Base-by-base conservation (phyloP, 2,888 invertebrate genomes). In the Agrochola circellaris region DNA sequence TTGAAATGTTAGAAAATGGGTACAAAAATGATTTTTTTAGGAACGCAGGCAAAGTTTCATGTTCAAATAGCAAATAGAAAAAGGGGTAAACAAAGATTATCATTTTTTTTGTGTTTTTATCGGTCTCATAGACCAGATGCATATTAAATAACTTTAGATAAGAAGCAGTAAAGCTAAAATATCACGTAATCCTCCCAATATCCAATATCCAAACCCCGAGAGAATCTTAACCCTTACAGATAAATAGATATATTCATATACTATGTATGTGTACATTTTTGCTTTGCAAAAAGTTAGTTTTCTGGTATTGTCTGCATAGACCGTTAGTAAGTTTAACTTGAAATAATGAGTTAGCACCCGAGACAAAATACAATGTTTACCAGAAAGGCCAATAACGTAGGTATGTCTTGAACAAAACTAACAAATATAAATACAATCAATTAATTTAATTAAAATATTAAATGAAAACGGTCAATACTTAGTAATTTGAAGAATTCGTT, bases 121-220 rank as follows among this genome's bases (percentile, higher is more conserved):
- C 88, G 93, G 94, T 93, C 96, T 96, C 89, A 89, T 86, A 96
- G 96, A 95, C 95, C 94, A 82, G 84, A 88, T 90, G 91, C 87
- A 88, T 89, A 85, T 91, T 91, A 92, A 88, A 84, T 93, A 93
- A 90, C 89, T 90, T 94, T 91, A 93, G 91, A 88, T 91, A 92
- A 92, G 93, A 95, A 95, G 96, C 96, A 92, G 95, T 96, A 96
- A 96, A 96, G 96, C 96, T 96, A 94, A 95, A 94, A 95, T 96
- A 96, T 96, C 96, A 96, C 96, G 90, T 90, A 92, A 94, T 94
- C 92, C 95, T 94, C 95, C 51, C 51, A 51, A 51, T 51, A 51
- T 51, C 48, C 48, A 51, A 51, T 51, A 51, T 51, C 51, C 51
- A 51, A 51, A 51, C 88, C 79, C 80, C 81, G 89, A 93, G 95